A percentile compares a stretch with the other conserved stretches of the same genome.
Conservation (phyloP, 2,888 invertebrate species). For the Branchellion lobata region DNA sequence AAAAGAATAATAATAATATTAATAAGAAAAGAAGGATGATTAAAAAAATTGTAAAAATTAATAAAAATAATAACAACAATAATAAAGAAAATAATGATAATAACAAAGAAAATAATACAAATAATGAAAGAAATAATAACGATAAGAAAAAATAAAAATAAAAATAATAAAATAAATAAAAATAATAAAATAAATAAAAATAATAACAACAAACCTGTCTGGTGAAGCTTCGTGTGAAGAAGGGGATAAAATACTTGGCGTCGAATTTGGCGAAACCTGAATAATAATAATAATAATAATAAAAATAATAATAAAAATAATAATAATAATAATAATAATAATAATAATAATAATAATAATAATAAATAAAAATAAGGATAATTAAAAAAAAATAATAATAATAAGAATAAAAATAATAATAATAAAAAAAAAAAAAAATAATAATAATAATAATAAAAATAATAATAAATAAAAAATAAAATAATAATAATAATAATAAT, state of each 20-base stretch:
- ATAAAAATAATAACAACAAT: background rate
- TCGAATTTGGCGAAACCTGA: slow-evolving; percentile 79
- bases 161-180: too few species aligned
- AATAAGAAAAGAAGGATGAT: slow-evolving; percentile 43
- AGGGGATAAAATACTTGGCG: slow-evolving; percentile 88
- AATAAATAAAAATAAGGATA: too few species aligned
- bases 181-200: background rate
- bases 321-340: too few species aligned
- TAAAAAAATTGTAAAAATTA: background rate
- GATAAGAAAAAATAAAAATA: background rate
- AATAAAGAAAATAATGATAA: background rate
- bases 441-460: too few species aligned
- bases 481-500: too few species aligned
- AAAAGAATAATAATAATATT: background rate
- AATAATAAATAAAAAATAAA: too few species aligned
- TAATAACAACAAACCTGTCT: slow-evolving; percentile 71
- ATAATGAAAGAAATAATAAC: background rate
- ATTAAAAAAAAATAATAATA: too few species aligned
- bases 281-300: background rate
- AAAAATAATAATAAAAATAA: too few species aligned
- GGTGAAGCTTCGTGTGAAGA: slow-evolving; percentile 91
- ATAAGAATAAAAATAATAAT: too few species aligned
- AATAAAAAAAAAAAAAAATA: too few species aligned
- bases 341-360: too few species aligned
- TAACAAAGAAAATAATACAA: background rate